A percentile compares a stretch with the other conserved stretches of the same genome.
phyloP scores from a whole-genome alignment of 1,140 invertebrate genomes.

The Macrostomum lignano region DNA sequence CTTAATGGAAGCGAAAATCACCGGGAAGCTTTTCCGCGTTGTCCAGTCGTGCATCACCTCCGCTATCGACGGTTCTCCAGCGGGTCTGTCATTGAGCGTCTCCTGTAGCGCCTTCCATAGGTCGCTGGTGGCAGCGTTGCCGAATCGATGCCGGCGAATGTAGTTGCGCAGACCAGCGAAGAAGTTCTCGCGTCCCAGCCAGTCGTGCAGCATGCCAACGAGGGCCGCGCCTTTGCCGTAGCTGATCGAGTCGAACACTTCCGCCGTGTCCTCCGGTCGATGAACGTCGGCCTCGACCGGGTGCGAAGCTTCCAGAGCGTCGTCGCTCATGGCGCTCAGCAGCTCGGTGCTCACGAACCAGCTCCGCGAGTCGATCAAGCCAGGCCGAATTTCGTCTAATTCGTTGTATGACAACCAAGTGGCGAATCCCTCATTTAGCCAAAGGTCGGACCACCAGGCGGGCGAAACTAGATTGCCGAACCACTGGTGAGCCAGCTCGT shows the following conservation, averaged over 20 bases:
- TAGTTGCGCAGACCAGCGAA: too few relatives aligned
- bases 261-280: conserved; percentile 17
- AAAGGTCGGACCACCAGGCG: conserved; percentile 57
- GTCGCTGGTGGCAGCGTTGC: conserved; percentile 69
- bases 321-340: conserved; percentile 22
- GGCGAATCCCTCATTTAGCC: conserved; percentile 60
- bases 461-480: conserved; percentile 60
- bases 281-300: conserved; percentile 22
- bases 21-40: too few relatives aligned
- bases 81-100: conserved; percentile 63
- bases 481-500: conserved; percentile 35
- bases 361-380: too few relatives aligned
- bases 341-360: conserved; percentile 39
- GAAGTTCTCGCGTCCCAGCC: too few relatives aligned
- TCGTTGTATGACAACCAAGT: too few relatives aligned
- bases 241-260: conserved; percentile 30
- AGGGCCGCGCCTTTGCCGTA: conserved; percentile 32
- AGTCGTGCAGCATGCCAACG: too few relatives aligned
- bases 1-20: too few relatives aligned
- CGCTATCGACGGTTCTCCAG: too few relatives aligned
- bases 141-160: too few relatives aligned
- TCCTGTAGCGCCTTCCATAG: conserved; percentile 63
- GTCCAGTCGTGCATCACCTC: too few relatives aligned
- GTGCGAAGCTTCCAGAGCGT: conserved; percentile 26
- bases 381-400: too few relatives aligned